Base-by-base conservation (phyloP, 2,888 invertebrate genomes). In the Drosophila acutilabella region DNA sequence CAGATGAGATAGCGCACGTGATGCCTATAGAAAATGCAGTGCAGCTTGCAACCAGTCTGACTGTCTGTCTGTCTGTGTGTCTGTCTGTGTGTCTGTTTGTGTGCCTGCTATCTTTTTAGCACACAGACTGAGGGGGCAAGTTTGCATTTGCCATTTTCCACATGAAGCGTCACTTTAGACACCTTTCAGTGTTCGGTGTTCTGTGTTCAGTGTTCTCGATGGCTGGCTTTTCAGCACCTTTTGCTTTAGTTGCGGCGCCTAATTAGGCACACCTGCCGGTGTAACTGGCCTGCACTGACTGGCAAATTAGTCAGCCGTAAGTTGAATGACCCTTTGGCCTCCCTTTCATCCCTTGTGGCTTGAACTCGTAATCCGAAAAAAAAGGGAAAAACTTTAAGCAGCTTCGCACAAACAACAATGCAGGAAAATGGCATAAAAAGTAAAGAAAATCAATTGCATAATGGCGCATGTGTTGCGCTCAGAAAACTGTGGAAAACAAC, bases 81-180 rank as follows among this genome's bases (percentile, higher is more conserved):
- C 26, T 61, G 16, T 41, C 36, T 52, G 44, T 40, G 41, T 53
- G 51, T 42, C 20, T 58, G 36, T 54, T 20, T 65, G 41, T 69
- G 57, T 65, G 60, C 14, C 36, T 45, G 52, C 45, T 58, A 72
- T 68, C 74, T 70, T 64, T 68, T 60, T n/a, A 54, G 44, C 45
- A 60, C 26, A 54, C 54, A 57, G 20, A 51, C 61, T 30, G 8
- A 30, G 33, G 53, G 41, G 20, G 20, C 33, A 74, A 80, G 81
- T 74, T 83, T 78, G 73, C 64, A 72, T 79, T 84, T 65, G 60
- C 56, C 67, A 69, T 75, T 80, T 76, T 78, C 71, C 67, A 76
- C 80, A 88, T 78, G 75, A 90, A 87, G 88, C 88, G 88, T 88
- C 87, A 88, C 73, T 81, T 90, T 89, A 81, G 89, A 90, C 90